These are phyloP conservation scores for Zele albiditarsus DNA, from an alignment of 2,888 invertebrate species.

Conservation along the genomic window DNA sequence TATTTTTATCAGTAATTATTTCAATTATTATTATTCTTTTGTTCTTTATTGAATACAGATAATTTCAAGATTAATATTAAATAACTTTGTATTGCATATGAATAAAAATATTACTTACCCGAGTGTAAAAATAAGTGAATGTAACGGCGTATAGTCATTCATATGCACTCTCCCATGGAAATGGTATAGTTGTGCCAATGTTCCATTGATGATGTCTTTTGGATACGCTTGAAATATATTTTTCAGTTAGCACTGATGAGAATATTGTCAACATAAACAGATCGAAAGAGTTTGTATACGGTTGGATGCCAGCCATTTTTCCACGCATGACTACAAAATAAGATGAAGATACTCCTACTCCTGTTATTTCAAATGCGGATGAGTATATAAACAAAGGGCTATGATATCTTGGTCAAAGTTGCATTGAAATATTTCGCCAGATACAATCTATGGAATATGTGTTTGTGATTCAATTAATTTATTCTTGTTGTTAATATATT, in stretches of 20 bases:
- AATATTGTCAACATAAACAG: slow-evolving; percentile 52
- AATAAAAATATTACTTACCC: slow-evolving; percentile 43
- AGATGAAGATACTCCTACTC: slow-evolving; percentile 65
- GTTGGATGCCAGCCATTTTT: slow-evolving; percentile 56
- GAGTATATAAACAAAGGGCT: slow-evolving; percentile 66
- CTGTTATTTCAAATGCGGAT: slow-evolving; percentile 53
- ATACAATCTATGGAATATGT: not conserved
- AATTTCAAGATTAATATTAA: not conserved
- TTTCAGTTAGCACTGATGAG: slow-evolving; percentile 19
- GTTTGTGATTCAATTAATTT: not conserved
- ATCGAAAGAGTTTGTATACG: not conserved
- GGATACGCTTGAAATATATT: slow-evolving; percentile 49
- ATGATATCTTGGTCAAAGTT: slow-evolving; percentile 33
- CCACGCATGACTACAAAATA: slow-evolving; percentile 70
- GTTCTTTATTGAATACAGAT: not conserved
- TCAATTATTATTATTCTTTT: not conserved
- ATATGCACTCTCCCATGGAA: slow-evolving; percentile 46
- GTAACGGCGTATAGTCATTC: slow-evolving; percentile 31
- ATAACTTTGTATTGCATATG: not conserved
- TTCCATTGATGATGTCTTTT: slow-evolving; percentile 34
- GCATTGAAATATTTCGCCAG: slow-evolving; percentile 15
- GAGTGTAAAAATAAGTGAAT: slow-evolving; percentile 56
- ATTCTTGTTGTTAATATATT: not conserved
- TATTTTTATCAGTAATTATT: not conserved
- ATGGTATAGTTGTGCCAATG: slow-evolving; percentile 2